phyloP scores from a whole-genome alignment of 2,113 vertebrate species.

The Vireo altiloquus region DNA sequence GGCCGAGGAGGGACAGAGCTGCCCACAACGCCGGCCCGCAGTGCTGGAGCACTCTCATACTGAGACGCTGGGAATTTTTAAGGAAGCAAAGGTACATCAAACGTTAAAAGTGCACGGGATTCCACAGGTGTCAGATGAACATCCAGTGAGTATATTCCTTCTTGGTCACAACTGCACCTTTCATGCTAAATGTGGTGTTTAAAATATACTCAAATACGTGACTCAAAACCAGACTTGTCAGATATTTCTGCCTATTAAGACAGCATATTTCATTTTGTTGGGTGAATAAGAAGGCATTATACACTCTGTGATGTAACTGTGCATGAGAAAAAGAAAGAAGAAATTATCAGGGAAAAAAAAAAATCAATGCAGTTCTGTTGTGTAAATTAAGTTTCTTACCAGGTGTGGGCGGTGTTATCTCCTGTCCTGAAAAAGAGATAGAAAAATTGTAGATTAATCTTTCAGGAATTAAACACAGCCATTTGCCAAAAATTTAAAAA shows the following conservation, averaged over 20 bases:
- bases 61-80: background rate
- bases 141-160: background rate
- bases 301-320: background rate
- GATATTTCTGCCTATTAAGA: background rate
- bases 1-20: background rate
- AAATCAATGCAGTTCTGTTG: background rate
- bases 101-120: background rate
- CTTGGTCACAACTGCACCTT: background rate
- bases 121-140: background rate
- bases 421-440: conserved; percentile 6
- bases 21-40: background rate
- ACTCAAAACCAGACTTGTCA: background rate
- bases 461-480: background rate
- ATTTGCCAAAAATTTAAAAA: background rate
- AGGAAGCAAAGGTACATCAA: background rate
- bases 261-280: background rate
- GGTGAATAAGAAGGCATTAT: background rate
- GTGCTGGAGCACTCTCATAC: accelerated
- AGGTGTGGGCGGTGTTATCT: accelerated
- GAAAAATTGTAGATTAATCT: background rate
- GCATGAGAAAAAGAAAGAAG: background rate
- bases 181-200: background rate
- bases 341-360: background rate
- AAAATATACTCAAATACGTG: background rate
- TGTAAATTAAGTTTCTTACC: conserved; percentile 64